Conservation (phyloP, 1,140 invertebrate genomes). For the Drosophila parvula region DNA sequence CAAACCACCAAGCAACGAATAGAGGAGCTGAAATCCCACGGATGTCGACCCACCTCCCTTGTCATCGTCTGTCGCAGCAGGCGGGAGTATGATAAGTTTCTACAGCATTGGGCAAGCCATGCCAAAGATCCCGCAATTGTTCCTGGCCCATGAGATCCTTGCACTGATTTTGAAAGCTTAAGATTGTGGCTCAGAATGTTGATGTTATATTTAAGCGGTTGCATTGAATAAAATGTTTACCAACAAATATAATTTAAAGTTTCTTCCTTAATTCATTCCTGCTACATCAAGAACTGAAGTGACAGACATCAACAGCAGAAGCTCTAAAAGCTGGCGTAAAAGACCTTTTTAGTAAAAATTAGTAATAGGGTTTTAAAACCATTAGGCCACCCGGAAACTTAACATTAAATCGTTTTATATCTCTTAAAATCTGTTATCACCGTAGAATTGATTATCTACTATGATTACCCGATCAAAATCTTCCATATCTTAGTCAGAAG, state of each 20-base stretch:
- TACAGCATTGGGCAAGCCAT: slow-evolving; percentile 62
- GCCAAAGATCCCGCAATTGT: not conserved
- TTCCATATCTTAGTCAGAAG: no score
- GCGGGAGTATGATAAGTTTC: slow-evolving; percentile 84
- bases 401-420: no score
- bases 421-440: no score
- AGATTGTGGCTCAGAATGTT: not conserved
- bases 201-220: slow-evolving; percentile 3
- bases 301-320: no score
- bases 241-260: not conserved
- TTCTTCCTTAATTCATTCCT: not conserved
- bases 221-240: not conserved
- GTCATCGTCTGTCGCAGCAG: slow-evolving; percentile 85
- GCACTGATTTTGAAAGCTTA: not conserved
- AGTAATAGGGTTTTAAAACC: no score
- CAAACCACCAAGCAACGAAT: slow-evolving; percentile 85
- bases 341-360: no score
- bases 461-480: no score
- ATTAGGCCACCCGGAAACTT: no score
- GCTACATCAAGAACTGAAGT: not conserved
- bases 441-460: no score
- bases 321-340: no score
- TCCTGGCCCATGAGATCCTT: not conserved
- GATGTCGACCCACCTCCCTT: slow-evolving; percentile 83
- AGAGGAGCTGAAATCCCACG: slow-evolving; percentile 82